These are phyloP conservation scores for Elephas maximus DNA, from an alignment of 2,113 vertebrate species.

Conservation along the genomic window DNA sequence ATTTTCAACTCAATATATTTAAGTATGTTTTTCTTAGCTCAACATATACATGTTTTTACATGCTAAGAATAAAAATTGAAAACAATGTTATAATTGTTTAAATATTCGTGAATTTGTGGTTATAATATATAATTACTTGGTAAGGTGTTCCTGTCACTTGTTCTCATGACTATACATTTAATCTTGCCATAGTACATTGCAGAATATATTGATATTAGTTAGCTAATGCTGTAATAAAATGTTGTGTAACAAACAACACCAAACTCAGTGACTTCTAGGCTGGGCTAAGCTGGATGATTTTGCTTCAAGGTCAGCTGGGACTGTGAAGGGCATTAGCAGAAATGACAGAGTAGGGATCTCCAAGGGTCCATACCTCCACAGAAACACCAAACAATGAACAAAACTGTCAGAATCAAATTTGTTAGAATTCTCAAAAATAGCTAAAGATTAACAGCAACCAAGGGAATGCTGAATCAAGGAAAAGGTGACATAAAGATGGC, in stretches of 20 bases:
- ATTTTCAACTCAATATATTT: constrained; percentile 40
- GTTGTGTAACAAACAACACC: constrained; percentile 6
- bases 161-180: background rate
- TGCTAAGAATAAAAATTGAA: constrained; percentile 35
- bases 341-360: too few relatives aligned
- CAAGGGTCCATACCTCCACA: too few relatives aligned
- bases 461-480: too few relatives aligned
- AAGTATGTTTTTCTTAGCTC: constrained; percentile 5
- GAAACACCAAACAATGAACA: too few relatives aligned
- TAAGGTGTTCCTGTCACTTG: background rate
- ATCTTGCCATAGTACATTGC: background rate
- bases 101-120: background rate
- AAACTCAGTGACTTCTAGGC: constrained; percentile 1
- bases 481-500: too few relatives aligned
- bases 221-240: constrained; percentile 13
- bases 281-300: too few relatives aligned
- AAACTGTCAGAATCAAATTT: too few relatives aligned
- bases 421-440: too few relatives aligned
- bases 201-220: background rate
- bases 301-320: too few relatives aligned
- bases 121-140: background rate
- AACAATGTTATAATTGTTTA: constrained; percentile 40
- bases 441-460: too few relatives aligned
- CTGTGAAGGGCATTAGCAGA: too few relatives aligned
- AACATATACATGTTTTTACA: background rate